These are phyloP conservation scores for Nyctalus aviator DNA, from an alignment of 2,797 vertebrate genomes.

Conservation along the genomic window DNA sequence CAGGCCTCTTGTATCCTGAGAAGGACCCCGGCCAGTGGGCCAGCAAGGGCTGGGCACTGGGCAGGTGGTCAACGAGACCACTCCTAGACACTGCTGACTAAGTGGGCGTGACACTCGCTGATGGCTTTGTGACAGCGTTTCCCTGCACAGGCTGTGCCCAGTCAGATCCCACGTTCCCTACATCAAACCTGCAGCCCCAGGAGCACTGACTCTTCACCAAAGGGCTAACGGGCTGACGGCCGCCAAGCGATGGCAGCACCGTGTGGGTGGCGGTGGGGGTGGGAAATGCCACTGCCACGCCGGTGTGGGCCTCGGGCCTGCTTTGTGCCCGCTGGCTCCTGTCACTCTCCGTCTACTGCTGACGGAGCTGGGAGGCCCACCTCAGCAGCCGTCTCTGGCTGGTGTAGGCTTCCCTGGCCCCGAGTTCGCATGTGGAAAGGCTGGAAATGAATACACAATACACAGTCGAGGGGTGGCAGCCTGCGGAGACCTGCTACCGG, in stretches of 20 bases:
- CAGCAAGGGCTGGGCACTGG: not conserved
- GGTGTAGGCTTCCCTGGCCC: not conserved
- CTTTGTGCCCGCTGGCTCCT: not conserved
- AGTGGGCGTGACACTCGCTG: not conserved
- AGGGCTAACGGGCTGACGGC: fast-evolving
- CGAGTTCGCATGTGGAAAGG: not conserved
- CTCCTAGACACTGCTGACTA: fast-evolving
- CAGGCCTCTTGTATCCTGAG: not conserved
- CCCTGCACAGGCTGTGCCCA: not conserved
- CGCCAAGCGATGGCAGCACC: not conserved
- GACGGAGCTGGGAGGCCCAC: not conserved
- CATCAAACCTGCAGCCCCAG: not conserved
- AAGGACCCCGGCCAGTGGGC: not conserved
- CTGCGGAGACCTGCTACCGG: fast-evolving
- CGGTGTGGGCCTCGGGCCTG: not conserved
- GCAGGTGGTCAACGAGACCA: not conserved
- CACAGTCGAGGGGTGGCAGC: not conserved
- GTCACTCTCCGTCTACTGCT: not conserved
- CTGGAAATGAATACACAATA: not conserved
- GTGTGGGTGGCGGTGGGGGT: not conserved
- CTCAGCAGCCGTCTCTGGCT: not conserved
- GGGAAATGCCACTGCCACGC: not conserved
- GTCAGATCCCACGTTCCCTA: fast-evolving
- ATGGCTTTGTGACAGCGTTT: not conserved
- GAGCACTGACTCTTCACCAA: not conserved